A percentile compares a stretch with the other conserved stretches of the same genome.
Conservation (phyloP, 2,888 invertebrate species). For the Volucella inanis region DNA sequence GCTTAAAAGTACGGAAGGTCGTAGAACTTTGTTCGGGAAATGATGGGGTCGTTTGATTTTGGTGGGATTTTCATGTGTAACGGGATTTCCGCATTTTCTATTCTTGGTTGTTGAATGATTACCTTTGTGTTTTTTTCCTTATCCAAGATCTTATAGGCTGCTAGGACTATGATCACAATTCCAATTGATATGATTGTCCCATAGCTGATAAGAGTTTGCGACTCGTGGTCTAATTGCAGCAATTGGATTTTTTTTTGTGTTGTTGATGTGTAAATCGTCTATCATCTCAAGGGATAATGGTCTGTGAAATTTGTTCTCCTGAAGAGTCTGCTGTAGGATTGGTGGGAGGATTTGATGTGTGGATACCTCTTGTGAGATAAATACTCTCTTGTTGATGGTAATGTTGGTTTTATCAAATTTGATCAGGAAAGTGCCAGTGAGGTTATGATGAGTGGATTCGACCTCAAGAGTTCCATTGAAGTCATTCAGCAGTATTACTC, state of each 20-base stretch:
- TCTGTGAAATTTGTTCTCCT: slow-evolving; percentile 2
- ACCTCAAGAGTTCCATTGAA: slow-evolving; percentile 22
- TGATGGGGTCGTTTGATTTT: slow-evolving; percentile 11
- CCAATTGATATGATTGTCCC: slow-evolving; percentile 6
- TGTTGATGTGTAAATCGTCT: not conserved
- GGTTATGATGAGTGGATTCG: slow-evolving; percentile 13
- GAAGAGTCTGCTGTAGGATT: slow-evolving; percentile 3
- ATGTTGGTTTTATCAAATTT: slow-evolving; percentile 18
- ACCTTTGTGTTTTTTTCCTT: not conserved
- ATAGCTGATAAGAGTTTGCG: slow-evolving; percentile 13
- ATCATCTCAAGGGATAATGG: not conserved
- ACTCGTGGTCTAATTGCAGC: not conserved
- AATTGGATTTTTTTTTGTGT: too few species aligned
- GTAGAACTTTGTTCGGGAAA: slow-evolving; percentile 21
- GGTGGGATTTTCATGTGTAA: not conserved
- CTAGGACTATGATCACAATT: not conserved
- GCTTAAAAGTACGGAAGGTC: slow-evolving; percentile 20
- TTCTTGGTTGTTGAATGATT: not conserved
- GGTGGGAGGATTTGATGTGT: slow-evolving; percentile 4
- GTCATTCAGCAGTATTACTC: slow-evolving; percentile 34
- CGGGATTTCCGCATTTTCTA: not conserved
- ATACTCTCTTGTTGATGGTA: slow-evolving; percentile 18
- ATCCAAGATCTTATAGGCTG: not conserved
- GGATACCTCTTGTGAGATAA: not conserved
- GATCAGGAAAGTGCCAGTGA: slow-evolving; percentile 25